phyloP scores from a whole-genome alignment of 1,140 invertebrate species.

The Bombus turneri region DNA sequence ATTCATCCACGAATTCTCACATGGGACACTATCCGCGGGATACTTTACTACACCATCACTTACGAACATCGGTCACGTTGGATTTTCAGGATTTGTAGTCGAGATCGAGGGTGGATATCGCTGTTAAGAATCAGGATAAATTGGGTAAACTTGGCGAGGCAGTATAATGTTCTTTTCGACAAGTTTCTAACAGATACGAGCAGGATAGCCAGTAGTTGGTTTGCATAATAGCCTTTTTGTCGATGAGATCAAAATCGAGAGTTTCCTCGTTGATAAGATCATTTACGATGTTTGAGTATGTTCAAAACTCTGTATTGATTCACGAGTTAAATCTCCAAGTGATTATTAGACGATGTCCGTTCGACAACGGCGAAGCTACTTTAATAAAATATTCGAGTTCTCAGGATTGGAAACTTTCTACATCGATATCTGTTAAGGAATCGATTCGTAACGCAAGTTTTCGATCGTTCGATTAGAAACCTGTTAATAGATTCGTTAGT shows the following conservation, averaged over 20 bases:
- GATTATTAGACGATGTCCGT: constrained; percentile 19
- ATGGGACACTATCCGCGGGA: background rate
- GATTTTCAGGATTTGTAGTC: background rate
- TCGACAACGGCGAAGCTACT: background rate
- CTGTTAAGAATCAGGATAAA: background rate
- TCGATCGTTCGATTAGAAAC: no score
- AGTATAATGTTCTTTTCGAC: background rate
- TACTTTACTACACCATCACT: background rate
- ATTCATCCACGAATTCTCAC: background rate
- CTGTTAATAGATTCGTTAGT: no score
- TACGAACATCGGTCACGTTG: background rate
- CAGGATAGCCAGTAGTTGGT: background rate
- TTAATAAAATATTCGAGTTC: constrained; percentile 13
- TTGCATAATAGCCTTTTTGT: no score
- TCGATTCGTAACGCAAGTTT: background rate
- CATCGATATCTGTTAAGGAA: background rate
- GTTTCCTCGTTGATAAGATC: background rate
- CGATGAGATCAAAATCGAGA: no score
- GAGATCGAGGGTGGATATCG: background rate
- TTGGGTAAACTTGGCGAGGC: background rate
- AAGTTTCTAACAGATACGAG: background rate
- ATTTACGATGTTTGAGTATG: background rate
- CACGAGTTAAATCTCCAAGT: background rate
- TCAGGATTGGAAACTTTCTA: background rate
- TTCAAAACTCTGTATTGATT: background rate